A percentile compares a stretch with the other conserved stretches of the same genome.
phyloP scores from a whole-genome alignment of 2,113 vertebrate species.

The Leiothrix lutea region DNA sequence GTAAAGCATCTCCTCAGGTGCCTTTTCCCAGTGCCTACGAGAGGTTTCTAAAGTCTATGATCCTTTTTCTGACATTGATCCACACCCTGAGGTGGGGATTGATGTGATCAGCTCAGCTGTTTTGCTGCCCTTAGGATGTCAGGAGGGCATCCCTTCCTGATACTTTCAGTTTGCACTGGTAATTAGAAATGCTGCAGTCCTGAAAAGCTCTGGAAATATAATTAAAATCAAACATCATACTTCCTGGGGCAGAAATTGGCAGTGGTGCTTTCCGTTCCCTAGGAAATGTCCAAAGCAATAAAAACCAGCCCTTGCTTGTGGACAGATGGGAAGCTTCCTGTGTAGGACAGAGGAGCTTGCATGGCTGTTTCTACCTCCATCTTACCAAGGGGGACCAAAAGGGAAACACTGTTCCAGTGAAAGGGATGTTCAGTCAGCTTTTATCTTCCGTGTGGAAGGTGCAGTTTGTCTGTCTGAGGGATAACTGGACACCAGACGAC shows the following conservation, averaged over 20 bases:
- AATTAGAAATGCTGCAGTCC: not conserved
- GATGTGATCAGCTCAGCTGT: not conserved
- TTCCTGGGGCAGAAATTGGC: not conserved
- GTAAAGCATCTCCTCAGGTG: not conserved
- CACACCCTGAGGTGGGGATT: not conserved
- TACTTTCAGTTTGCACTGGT: not conserved
- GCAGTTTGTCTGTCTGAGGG: conserved; percentile 3
- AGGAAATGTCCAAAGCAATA: not conserved
- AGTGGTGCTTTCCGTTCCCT: not conserved
- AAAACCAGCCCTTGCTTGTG: not conserved
- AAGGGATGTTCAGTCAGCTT: not conserved
- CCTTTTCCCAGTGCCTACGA: not conserved
- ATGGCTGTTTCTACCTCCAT: not conserved
- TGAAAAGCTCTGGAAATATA: not conserved
- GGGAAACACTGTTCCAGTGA: not conserved
- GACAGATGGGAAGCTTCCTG: not conserved
- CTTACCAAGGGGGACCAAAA: not conserved
- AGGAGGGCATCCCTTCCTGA: not conserved
- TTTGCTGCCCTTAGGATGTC: not conserved
- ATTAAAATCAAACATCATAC: conserved; percentile 25
- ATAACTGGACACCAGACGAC: not conserved
- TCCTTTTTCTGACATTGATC: not conserved
- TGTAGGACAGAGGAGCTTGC: not conserved
- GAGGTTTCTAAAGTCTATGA: not conserved
- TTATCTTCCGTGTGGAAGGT: not conserved